Evolutionary conservation across 1,140 invertebrate genomes (phyloP).

Genomic region (Phenacoccus solenopsis): DNA sequence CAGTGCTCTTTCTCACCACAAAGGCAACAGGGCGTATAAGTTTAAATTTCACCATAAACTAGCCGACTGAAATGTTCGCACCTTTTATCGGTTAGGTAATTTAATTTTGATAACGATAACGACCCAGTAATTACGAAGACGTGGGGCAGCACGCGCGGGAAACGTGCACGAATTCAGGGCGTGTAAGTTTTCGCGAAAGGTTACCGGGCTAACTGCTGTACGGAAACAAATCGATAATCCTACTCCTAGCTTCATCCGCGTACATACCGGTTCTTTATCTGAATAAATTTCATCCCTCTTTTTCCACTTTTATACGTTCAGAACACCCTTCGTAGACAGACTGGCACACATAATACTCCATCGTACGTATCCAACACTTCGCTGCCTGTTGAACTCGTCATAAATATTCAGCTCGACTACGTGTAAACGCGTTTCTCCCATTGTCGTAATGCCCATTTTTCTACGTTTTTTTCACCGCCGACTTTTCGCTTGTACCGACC

Average conservation of each 20-base stretch:
- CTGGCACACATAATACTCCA: background rate
- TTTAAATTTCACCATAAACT: too few species aligned
- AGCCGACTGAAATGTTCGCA: background rate
- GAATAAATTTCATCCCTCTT: conserved; percentile 2
- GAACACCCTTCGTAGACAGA: conserved; percentile 1
- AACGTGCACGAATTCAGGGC: background rate
- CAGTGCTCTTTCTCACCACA: too few species aligned
- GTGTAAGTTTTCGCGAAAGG: background rate
- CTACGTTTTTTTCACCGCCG: background rate
- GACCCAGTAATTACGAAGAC: background rate
- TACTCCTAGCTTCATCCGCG: background rate
- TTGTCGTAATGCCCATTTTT: background rate
- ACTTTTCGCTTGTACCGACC: too few species aligned
- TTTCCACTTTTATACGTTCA: background rate
- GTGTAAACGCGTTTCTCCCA: background rate
- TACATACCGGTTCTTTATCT: background rate
- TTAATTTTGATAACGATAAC: background rate
- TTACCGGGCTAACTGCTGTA: background rate
- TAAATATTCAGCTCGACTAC: background rate
- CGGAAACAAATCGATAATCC: conserved; percentile 1
- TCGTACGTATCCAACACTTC: background rate
- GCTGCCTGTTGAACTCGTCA: background rate
- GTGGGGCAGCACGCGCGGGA: background rate
- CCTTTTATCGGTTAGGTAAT: background rate
- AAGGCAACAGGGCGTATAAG: too few species aligned